Percentiles rank a stretch among this genome's conserved stretches.
Evolutionary conservation across 2,113 vertebrate species (phyloP).

Genomic region (Climacteris rufus): DNA sequence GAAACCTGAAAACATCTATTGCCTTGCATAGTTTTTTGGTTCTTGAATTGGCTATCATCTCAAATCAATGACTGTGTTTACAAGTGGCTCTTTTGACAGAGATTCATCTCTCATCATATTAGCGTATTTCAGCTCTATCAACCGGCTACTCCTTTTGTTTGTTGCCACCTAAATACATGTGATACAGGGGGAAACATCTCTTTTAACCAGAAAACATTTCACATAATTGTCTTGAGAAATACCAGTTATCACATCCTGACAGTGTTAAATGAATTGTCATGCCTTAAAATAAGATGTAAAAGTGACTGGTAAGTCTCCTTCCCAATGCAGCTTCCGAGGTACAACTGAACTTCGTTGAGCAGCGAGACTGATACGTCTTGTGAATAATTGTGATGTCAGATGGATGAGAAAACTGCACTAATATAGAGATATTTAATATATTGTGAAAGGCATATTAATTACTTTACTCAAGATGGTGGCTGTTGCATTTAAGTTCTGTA

Average conservation of each 20-base stretch:
- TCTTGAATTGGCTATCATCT: background rate
- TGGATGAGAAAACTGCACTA: background rate
- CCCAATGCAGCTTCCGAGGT: background rate
- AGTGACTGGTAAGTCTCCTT: background rate
- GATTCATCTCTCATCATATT: background rate
- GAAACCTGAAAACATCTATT: background rate
- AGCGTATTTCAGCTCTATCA: background rate
- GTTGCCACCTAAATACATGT: background rate
- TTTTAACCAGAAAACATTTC: background rate
- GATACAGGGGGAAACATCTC: background rate
- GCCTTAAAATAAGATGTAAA: background rate
- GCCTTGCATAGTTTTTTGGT: background rate
- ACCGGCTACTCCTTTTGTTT: background rate
- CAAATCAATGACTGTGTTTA: background rate
- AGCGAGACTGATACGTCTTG: background rate
- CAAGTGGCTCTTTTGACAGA: background rate
- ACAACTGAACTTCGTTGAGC: background rate
- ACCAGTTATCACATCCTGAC: background rate
- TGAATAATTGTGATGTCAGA: background rate
- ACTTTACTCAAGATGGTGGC: background rate
- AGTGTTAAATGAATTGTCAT: background rate
- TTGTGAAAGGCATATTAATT: background rate
- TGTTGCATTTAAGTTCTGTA: background rate
- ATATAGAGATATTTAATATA: background rate
- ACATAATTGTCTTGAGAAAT: background rate